Conservation (phyloP, 2,797 vertebrate genomes). For the Micromesistius poutassou region DNA sequence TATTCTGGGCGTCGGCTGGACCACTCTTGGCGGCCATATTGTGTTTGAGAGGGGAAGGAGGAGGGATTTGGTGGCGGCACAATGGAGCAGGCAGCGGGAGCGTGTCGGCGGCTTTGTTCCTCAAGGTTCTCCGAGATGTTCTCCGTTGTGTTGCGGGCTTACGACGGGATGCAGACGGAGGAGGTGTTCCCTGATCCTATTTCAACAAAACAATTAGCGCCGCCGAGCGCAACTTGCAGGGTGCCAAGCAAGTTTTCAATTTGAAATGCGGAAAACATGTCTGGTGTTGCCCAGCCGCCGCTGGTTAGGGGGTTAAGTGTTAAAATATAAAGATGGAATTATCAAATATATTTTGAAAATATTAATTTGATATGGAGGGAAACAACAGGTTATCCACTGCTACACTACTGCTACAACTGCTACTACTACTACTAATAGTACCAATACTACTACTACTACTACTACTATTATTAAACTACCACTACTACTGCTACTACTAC, state of each 20-base stretch:
- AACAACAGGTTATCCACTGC: too few relatives aligned
- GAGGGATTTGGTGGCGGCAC: slow-evolving; percentile 66
- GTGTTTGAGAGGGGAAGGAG: slow-evolving; percentile 60
- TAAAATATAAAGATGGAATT: slow-evolving; percentile 34
- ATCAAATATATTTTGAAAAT: too few relatives aligned
- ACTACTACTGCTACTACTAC: too few relatives aligned
- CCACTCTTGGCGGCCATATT: slow-evolving; percentile 69
- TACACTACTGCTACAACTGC: too few relatives aligned
- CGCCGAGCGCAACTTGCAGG: slow-evolving; percentile 21
- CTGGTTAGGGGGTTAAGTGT: slow-evolving; percentile 41
- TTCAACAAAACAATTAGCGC: slow-evolving; percentile 57
- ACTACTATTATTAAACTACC: too few relatives aligned
- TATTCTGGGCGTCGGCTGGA: slow-evolving; percentile 76
- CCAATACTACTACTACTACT: too few relatives aligned
- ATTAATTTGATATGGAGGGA: too few relatives aligned
- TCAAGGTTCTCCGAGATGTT: slow-evolving; percentile 63
- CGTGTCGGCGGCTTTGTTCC: slow-evolving; percentile 62
- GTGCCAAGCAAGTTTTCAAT: slow-evolving; percentile 71
- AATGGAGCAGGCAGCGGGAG: slow-evolving; percentile 66
- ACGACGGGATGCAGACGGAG: slow-evolving; percentile 49
- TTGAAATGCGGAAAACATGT: slow-evolving; percentile 42
- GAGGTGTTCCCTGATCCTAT: slow-evolving; percentile 64
- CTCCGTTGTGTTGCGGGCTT: slow-evolving; percentile 66
- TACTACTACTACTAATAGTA: too few relatives aligned
- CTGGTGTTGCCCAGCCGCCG: slow-evolving; percentile 52